Evolutionary conservation across 64 coral and sea anemone genomes (phyloP), one percentile per base, ranked within the genome.

Genomic region (Actinia equina): DNA sequence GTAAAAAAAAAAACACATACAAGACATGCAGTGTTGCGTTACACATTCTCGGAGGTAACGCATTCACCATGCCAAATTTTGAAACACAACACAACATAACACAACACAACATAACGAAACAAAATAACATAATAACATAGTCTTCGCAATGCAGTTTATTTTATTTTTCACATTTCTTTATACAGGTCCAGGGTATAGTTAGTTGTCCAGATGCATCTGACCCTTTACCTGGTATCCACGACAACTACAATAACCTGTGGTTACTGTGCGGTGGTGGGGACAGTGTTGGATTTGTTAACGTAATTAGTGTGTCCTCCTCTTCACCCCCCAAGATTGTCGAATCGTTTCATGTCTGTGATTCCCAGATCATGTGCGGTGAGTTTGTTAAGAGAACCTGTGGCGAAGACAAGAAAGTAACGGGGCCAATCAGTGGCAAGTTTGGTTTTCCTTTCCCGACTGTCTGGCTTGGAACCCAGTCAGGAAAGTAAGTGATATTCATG

Each of bases 391-490:
- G 84, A 49, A 96, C 94, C 1, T 90, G 94, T 41, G 87, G 87
- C 6, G 94, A 96, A 77, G 92, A 85, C 42, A 58, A 79, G 20
- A 96, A 93, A 27, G 20, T 96, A 20, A 93, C 89, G 18, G 91
- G 84, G 27, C 88, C 91, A 12, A 69, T 93, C 8, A 88, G 83
- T 52, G 94, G 94, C 16, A 84, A 87, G 65, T 96, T 90, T 88
- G 97, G 97, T n/a, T 99, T 99, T 84, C 97, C 97, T 52, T 99
- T 99, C 54, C 97, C 97, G 22, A 99, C 97, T 20, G 88, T 99
- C 43, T 99, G 97, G 97, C 63, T 99, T 19, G 97, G 97, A 76
- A 93, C 93, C 20, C 97, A 93, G 27, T 84, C 88, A 26, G 91
- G 93, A 89, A 98, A 86, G 96, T 98, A 89, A 25, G 83, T 55